Evolutionary conservation across 2,888 invertebrate genomes (phyloP).

Genomic region (Drosophila sordidula): DNA sequence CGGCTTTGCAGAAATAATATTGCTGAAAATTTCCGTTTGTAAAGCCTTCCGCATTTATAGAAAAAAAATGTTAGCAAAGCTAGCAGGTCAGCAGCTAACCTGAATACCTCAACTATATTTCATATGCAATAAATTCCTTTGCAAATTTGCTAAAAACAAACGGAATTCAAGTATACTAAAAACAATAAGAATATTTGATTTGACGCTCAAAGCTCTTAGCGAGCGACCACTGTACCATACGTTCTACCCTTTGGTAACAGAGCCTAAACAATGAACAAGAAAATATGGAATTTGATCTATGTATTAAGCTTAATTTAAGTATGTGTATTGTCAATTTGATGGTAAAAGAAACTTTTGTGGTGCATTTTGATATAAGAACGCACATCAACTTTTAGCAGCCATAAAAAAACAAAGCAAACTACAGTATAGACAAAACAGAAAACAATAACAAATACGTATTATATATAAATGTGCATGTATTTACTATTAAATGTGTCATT

Average conservation of each 20-base stretch:
- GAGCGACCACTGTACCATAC: neutral
- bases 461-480: conserved; percentile 54
- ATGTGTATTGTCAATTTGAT: conserved; percentile 68
- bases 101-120: too few species aligned
- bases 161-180: too few species aligned
- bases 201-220: neutral
- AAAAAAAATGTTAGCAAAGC: too few species aligned
- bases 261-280: conserved; percentile 6
- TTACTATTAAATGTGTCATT: conserved; percentile 70
- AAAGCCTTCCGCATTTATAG: too few species aligned
- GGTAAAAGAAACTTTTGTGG: conserved; percentile 35
- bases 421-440: conserved; percentile 28
- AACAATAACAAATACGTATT: conserved; percentile 56
- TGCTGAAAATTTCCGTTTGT: too few species aligned
- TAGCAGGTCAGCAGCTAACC: too few species aligned
- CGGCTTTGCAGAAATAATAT: too few species aligned
- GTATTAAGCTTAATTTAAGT: conserved; percentile 49
- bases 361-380: conserved; percentile 40
- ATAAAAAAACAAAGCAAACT: conserved; percentile 47
- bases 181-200: too few species aligned
- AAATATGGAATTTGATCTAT: conserved; percentile 56
- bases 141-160: too few species aligned
- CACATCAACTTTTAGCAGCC: conserved; percentile 51
- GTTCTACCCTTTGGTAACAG: conserved; percentile 5
- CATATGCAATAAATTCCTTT: too few species aligned